Percentiles rank a stretch among this genome's conserved stretches.
Evolutionary conservation across 2,888 invertebrate genomes (phyloP).

Genomic region (Caenorhabditis afra): DNA sequence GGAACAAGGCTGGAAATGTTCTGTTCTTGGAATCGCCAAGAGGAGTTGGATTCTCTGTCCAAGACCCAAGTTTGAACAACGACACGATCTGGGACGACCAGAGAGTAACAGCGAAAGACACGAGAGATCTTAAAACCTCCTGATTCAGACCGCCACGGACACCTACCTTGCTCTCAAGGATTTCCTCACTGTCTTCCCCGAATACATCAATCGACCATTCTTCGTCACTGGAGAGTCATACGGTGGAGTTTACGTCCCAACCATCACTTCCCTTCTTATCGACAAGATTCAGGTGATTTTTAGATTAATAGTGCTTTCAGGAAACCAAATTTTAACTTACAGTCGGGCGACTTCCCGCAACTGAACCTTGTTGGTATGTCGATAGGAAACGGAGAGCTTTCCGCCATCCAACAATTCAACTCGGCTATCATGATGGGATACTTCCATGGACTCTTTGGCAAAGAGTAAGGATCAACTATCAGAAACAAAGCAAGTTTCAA

Average conservation of each 20-base stretch:
- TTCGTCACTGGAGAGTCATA: slow-evolving; percentile 75
- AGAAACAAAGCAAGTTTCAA: neutral
- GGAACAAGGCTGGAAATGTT: slow-evolving; percentile 82
- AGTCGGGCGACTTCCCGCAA: slow-evolving; percentile 65
- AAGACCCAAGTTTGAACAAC: slow-evolving; percentile 66
- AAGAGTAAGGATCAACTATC: slow-evolving; percentile 45
- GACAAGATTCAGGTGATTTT: slow-evolving; percentile 66
- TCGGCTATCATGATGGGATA: slow-evolving; percentile 69
- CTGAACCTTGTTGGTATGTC: slow-evolving; percentile 75
- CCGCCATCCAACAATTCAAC: slow-evolving; percentile 68
- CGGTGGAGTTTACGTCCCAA: slow-evolving; percentile 71
- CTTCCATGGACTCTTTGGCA: slow-evolving; percentile 71
- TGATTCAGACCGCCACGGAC: slow-evolving; percentile 80
- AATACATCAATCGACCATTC: slow-evolving; percentile 82
- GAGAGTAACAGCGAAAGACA: slow-evolving; percentile 41
- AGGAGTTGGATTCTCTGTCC: slow-evolving; percentile 82
- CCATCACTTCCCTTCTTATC: slow-evolving; percentile 68
- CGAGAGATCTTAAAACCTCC: neutral
- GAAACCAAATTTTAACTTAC: slow-evolving; percentile 16
- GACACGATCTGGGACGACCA: slow-evolving; percentile 67
- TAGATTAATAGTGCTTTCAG: no score
- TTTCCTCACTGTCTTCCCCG: slow-evolving; percentile 82
- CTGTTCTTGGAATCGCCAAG: slow-evolving; percentile 83
- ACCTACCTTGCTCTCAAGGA: slow-evolving; percentile 82
- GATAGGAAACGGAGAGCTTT: slow-evolving; percentile 75